Evolutionary conservation across 1,140 invertebrate species (phyloP).

Genomic region (Heliconius nattereri): DNA sequence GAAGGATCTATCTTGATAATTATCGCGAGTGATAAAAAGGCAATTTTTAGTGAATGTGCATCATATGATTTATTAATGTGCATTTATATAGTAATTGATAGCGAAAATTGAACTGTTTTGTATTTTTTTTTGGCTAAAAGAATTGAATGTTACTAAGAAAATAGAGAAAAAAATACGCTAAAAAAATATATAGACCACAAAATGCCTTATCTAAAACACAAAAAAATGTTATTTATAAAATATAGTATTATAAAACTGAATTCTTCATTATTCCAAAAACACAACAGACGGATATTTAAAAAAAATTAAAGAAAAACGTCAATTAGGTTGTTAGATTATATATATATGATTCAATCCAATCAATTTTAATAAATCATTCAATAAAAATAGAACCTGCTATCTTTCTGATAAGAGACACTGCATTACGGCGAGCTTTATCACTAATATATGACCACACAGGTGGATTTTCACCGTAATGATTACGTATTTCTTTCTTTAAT

Average conservation of each 20-base stretch:
- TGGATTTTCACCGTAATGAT: neutral
- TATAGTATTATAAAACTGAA: no score
- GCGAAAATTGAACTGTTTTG: neutral
- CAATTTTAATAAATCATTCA: constrained; percentile 13
- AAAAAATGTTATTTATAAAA: no score
- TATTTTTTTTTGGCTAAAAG: no score
- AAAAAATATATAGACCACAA: no score
- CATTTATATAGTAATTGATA: constrained; percentile 10
- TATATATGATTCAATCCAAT: neutral
- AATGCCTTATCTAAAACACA: no score
- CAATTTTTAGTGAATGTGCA: neutral
- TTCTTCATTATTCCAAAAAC: neutral
- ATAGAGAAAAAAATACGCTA: no score
- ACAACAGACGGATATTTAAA: neutral
- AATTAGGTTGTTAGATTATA: neutral
- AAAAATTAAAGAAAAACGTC: neutral
- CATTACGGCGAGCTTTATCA: neutral
- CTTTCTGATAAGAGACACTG: neutral
- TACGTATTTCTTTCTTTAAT: neutral
- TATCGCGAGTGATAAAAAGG: constrained; percentile 35
- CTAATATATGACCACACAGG: neutral
- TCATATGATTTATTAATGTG: constrained; percentile 30
- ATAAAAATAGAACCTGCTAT: neutral
- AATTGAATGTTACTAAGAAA: no score
- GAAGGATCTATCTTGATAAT: constrained; percentile 41